Evolutionary conservation across 2,113 vertebrate genomes (phyloP).

Genomic region (Atrichornis clamosus): DNA sequence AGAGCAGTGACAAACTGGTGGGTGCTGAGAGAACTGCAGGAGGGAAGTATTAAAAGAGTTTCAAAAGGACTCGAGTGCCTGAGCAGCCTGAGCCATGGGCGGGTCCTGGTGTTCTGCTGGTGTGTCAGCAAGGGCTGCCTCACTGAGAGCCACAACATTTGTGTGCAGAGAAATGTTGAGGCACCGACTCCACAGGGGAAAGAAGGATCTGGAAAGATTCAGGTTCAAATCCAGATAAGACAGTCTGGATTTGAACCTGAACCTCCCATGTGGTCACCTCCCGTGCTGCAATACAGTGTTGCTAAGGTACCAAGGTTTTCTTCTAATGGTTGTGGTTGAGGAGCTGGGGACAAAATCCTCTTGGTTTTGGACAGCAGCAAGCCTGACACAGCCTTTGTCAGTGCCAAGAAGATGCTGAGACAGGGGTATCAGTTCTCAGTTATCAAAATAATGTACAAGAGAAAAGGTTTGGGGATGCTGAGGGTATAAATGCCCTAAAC

Average conservation of each 20-base stretch:
- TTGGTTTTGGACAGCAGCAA: neutral
- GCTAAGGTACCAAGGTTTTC: neutral
- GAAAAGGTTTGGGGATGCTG: neutral
- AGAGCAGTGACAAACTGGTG: neutral
- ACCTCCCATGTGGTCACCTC: neutral
- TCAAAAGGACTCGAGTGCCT: neutral
- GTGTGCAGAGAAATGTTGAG: neutral
- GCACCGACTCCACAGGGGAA: neutral
- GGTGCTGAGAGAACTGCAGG: neutral
- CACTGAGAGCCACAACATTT: neutral
- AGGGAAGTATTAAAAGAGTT: neutral
- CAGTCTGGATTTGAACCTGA: neutral
- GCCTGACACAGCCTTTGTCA: neutral
- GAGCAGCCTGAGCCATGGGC: neutral
- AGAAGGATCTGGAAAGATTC: neutral
- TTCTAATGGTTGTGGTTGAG: neutral
- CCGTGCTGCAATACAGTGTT: neutral
- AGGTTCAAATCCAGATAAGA: neutral
- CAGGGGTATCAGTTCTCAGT: neutral
- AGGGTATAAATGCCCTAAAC: neutral
- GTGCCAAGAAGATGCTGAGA: neutral
- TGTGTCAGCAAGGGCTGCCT: neutral
- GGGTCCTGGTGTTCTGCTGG: neutral
- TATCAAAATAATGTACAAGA: neutral
- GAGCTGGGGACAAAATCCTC: neutral